Percentiles rank a stretch among this genome's conserved stretches.
phyloP scores from a whole-genome alignment of 1,140 invertebrate genomes.

The Planococcus citri region DNA sequence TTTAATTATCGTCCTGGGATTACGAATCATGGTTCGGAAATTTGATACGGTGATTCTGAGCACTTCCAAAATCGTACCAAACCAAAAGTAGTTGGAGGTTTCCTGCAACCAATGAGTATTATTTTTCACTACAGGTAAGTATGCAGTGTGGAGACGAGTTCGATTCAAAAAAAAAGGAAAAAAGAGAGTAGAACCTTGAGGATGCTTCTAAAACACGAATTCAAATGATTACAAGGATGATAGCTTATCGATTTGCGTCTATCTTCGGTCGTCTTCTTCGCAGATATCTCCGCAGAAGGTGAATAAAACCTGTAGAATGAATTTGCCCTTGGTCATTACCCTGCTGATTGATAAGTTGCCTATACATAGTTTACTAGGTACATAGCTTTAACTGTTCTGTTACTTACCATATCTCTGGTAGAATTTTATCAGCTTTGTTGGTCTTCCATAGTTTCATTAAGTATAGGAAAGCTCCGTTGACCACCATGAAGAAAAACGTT shows the following conservation, averaged over 20 bases:
- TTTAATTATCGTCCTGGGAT: neutral
- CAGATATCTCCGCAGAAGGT: neutral
- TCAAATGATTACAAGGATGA: neutral
- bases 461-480: neutral
- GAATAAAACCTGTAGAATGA: neutral
- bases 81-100: conserved; percentile 12
- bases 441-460: conserved; percentile 1
- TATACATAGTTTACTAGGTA: too few species aligned
- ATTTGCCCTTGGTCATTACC: too few species aligned
- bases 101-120: neutral
- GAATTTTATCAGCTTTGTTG: neutral
- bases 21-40: neutral
- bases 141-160: neutral
- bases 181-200: too few species aligned
- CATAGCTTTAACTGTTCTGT: too few species aligned
- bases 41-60: neutral
- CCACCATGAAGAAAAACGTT: neutral
- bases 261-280: neutral
- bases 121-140: neutral
- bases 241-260: neutral
- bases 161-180: too few species aligned
- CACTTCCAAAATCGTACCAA: neutral
- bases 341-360: too few species aligned
- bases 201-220: conserved; percentile 1
- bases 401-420: neutral